Conservation (phyloP, 2,888 invertebrate species). For the Oscheius sp. region DNA sequence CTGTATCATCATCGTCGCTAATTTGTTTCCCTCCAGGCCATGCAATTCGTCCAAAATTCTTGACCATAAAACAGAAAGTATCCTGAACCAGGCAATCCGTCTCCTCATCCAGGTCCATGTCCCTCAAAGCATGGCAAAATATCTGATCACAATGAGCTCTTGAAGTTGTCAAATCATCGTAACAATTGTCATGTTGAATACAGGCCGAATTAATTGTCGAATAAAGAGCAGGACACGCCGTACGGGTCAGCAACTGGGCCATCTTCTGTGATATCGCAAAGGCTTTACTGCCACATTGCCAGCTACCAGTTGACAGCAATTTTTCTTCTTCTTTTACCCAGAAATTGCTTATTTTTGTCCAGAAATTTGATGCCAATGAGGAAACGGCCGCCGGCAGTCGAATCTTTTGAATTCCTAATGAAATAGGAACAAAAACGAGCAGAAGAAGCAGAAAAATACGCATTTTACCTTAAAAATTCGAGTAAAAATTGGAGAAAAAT, state of each 20-base stretch:
- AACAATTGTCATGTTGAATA: background rate
- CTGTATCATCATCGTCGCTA: no score
- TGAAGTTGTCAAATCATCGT: background rate
- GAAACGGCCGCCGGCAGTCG: no score
- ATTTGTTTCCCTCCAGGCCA: background rate
- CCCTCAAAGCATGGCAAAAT: background rate
- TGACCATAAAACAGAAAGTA: conserved; percentile 10
- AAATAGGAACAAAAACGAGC: no score
- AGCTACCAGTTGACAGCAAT: background rate
- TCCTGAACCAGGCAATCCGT: background rate
- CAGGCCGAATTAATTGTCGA: conserved; percentile 1
- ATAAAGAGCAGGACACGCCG: conserved; percentile 9
- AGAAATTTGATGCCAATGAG: no score
- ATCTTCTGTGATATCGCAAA: background rate
- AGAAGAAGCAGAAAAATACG: no score
- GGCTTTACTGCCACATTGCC: background rate
- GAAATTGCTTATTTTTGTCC: no score
- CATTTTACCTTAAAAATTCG: background rate
- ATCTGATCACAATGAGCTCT: conserved; percentile 3
- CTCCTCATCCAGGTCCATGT: conserved; percentile 11
- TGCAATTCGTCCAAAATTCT: conserved; percentile 16
- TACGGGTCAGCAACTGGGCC: background rate
- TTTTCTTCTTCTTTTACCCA: no score
- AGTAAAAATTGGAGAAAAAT: no score
- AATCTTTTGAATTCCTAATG: no score